These are phyloP conservation scores for Gila robusta DNA, from an alignment of 2,797 vertebrate species.

Conservation along the genomic window DNA sequence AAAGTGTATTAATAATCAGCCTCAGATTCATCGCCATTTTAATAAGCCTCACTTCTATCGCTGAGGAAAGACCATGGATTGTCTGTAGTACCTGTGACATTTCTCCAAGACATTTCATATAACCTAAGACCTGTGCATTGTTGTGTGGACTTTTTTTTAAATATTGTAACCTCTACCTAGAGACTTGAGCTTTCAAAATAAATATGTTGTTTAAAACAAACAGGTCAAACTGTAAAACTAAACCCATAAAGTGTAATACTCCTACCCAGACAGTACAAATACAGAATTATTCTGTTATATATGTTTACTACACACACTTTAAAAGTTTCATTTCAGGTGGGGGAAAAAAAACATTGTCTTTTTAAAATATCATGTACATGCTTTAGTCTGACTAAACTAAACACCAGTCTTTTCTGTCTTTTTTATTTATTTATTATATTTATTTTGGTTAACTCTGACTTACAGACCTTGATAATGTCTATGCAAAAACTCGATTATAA, in stretches of 20 bases:
- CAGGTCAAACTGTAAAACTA: background rate
- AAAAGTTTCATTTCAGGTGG: background rate
- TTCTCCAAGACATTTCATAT: slow-evolving; percentile 35
- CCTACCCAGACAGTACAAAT: background rate
- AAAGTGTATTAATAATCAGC: slow-evolving; percentile 47
- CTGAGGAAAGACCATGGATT: slow-evolving; percentile 3
- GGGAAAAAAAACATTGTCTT: background rate
- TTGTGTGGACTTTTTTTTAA: background rate
- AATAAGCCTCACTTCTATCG: slow-evolving; percentile 48
- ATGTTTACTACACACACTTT: background rate
- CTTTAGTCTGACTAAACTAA: background rate
- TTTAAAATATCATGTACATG: background rate
- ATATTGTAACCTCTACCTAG: slow-evolving; percentile 2
- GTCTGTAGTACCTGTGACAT: slow-evolving; percentile 33
- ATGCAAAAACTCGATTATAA: background rate
- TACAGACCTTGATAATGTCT: background rate
- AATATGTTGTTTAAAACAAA: slow-evolving; percentile 24
- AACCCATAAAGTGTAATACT: background rate
- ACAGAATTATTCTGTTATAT: background rate
- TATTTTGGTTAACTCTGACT: background rate
- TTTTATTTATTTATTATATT: too few species aligned
- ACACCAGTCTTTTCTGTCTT: too few species aligned
- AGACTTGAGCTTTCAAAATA: background rate
- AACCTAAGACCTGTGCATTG: slow-evolving; percentile 18
- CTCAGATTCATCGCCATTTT: slow-evolving; percentile 51